phyloP scores from a whole-genome alignment of 2,113 vertebrate species.

The Nipponia nippon region DNA sequence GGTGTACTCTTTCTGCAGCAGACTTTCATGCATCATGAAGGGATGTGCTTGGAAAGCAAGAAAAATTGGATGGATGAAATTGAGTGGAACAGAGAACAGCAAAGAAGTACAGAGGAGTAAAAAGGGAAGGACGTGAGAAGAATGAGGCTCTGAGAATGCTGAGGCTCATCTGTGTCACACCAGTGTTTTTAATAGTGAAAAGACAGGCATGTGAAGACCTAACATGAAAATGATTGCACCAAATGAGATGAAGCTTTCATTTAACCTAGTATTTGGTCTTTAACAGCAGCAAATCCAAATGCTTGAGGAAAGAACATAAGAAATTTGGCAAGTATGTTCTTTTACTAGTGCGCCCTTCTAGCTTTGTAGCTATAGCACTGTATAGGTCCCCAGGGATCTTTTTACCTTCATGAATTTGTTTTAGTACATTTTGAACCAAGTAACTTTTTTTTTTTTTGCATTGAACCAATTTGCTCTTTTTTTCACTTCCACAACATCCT shows the following conservation, averaged over 20 bases:
- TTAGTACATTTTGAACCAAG: not conserved
- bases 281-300: not conserved
- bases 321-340: not conserved
- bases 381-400: not conserved
- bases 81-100: constrained; percentile 9
- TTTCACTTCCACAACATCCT: not conserved
- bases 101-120: not conserved
- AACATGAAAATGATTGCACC: not conserved
- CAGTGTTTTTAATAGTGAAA: not conserved
- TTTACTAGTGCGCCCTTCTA: not conserved
- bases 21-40: not conserved
- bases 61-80: not conserved
- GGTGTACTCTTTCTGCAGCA: not conserved
- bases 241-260: not conserved
- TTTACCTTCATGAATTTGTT: not conserved
- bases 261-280: not conserved
- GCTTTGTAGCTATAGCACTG: not conserved
- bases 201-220: not conserved
- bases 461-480: not conserved
- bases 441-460: not conserved
- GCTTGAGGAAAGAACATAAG: not conserved
- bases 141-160: not conserved
- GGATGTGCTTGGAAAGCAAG: not conserved
- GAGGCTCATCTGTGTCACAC: not conserved
- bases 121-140: not conserved